Conservation (phyloP, 2,113 vertebrate genomes). For the Dasyornis broadbenti region DNA sequence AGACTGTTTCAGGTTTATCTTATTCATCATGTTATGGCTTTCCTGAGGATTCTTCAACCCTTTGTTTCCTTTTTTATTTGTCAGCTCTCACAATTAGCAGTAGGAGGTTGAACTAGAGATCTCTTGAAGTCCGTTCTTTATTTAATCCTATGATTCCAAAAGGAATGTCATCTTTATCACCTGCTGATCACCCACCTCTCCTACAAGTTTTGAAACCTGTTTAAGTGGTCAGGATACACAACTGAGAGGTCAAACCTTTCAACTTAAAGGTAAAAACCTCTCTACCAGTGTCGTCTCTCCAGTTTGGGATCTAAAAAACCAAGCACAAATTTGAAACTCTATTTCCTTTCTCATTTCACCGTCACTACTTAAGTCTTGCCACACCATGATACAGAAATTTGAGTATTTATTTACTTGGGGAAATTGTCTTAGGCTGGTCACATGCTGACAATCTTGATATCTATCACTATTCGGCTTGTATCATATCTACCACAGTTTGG, state of each 20-base stretch:
- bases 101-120: neutral
- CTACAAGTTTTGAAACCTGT: neutral
- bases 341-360: neutral
- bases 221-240: neutral
- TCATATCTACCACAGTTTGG: neutral
- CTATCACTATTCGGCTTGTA: neutral
- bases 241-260: neutral
- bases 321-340: neutral
- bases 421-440: neutral
- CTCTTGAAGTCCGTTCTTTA: neutral
- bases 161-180: neutral
- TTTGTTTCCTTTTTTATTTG: neutral
- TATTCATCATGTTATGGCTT: neutral
- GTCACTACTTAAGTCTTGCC: neutral
- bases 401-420: neutral
- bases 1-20: neutral
- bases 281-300: neutral
- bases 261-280: neutral
- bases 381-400: neutral
- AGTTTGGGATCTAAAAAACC: neutral
- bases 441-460: neutral
- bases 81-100: neutral
- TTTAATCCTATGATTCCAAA: neutral
- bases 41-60: neutral
- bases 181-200: neutral